phyloP scores from a whole-genome alignment of 2,888 invertebrate genomes.

The Brachypterus glaber region DNA sequence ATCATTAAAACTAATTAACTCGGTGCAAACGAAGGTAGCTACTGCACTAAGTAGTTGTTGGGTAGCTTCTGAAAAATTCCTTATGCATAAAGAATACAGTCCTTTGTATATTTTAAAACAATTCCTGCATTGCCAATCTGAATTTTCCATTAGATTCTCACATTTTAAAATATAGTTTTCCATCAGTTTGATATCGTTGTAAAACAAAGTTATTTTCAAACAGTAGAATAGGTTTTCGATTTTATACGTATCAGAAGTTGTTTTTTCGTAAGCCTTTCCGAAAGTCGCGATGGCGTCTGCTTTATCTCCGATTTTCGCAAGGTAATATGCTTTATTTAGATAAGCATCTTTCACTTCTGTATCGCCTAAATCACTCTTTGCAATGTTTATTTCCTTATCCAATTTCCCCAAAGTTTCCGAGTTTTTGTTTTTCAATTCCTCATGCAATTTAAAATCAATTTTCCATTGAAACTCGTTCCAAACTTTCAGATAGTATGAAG shows the following conservation, averaged over 20 bases:
- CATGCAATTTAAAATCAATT: constrained; percentile 38
- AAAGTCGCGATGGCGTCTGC: constrained; percentile 30
- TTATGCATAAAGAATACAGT: constrained; percentile 55
- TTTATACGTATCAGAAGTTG: constrained; percentile 34
- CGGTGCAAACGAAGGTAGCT: constrained; percentile 66
- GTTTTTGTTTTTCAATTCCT: constrained; percentile 29
- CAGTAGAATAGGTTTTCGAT: constrained; percentile 39
- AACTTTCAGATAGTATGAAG: constrained; percentile 53
- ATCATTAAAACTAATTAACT: constrained; percentile 58
- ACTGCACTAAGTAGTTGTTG: constrained; percentile 57
- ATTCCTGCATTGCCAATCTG: constrained; percentile 67
- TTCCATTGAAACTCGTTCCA: constrained; percentile 42
- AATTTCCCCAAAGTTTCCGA: constrained; percentile 22
- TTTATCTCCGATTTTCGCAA: constrained; percentile 39
- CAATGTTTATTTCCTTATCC: constrained; percentile 26
- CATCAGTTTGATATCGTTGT: constrained; percentile 28
- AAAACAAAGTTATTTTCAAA: constrained; percentile 36
- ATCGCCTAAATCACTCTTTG: constrained; percentile 21
- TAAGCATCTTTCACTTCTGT: constrained; percentile 29
- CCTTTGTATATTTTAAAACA: constrained; percentile 60
- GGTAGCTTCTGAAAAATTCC: constrained; percentile 59
- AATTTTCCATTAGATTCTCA: constrained; percentile 35
- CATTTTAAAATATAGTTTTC: constrained; percentile 33
- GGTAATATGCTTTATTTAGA: constrained; percentile 37
- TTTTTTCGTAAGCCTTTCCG: constrained; percentile 33